Evolutionary conservation across 2,113 vertebrate genomes (phyloP).

Genomic region (Dendrocopos noguchii): DNA sequence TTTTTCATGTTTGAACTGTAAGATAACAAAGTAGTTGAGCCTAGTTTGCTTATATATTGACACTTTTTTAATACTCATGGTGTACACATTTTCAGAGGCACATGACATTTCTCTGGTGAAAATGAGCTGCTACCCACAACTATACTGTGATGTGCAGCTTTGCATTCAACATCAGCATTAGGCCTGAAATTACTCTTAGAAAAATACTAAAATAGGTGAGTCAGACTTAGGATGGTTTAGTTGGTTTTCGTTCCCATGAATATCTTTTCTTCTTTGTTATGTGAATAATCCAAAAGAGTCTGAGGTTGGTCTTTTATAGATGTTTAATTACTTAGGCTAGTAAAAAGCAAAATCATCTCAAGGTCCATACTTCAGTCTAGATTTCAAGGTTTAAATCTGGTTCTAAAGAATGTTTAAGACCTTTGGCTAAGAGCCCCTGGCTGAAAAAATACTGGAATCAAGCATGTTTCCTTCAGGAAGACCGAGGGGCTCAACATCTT

Average conservation of each 20-base stretch:
- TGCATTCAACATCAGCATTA: background rate
- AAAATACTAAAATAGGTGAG: background rate
- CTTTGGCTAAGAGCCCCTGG: background rate
- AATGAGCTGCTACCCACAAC: background rate
- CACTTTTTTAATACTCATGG: background rate
- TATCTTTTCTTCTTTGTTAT: background rate
- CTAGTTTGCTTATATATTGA: background rate
- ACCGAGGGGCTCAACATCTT: background rate
- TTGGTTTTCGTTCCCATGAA: background rate
- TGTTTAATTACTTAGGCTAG: background rate
- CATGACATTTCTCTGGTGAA: background rate
- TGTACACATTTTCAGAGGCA: background rate
- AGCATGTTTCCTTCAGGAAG: background rate
- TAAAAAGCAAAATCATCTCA: background rate
- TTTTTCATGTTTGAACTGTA: background rate
- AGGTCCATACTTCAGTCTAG: background rate
- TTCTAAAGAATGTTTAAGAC: background rate
- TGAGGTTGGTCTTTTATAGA: background rate
- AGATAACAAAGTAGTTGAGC: background rate
- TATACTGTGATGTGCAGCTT: background rate
- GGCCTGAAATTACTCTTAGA: background rate
- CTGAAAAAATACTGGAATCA: background rate
- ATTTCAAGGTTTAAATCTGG: background rate
- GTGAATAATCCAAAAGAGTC: background rate
- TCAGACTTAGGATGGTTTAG: background rate